Base-by-base conservation (phyloP, 2,888 invertebrate species). In the Eurytoma adleriae region DNA sequence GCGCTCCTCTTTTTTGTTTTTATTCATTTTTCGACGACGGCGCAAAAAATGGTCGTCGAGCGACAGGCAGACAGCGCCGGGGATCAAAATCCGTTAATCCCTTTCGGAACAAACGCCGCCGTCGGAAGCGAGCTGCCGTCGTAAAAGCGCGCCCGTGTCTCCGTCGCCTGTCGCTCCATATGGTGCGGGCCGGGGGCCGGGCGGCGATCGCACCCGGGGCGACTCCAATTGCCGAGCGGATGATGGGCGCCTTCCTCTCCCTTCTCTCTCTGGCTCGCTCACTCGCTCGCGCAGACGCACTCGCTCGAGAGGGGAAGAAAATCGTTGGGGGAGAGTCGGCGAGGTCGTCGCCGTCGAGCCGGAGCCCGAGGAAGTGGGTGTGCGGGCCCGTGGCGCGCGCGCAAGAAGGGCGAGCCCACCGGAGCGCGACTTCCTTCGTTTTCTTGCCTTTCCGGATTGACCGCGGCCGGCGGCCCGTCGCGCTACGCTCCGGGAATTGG, bases 391-490 rank as follows among this genome's bases (percentile, higher is more conserved):
- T 54, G 54, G 54, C 54, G 54, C 3, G 54, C 3, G 30, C 27
- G 30, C 30, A 13, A 20, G 59, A 20, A 24, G 14, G 27, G 40
- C 16, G 40, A 40, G 14, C 40, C n/a, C n/a, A 68, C 24, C 70
- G 59, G 59, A 61, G 16, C 71, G 71, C 71, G 61, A 71, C 71
- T 71, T 71, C 61, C 71, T 71, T 59, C 24, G 10, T 70, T 59
- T 62, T 62, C 62, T 62, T 62, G 62, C 27, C 62, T 62, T 62
- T 62, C 27, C 14, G 52, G 56, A 66, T 10, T 57, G 57, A 61
- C 54, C 54, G 54, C 14, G n/a, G 52, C 52, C 7, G 12, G 54
- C 54, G 16, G 52, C 52, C 16, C 16, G 52, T 52, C 52, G 52
- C 16, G 14, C 14, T n/a, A 54, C 54, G 54, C 54, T 24, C 13